These are phyloP conservation scores for Lasioglossum pauxillum DNA, from an alignment of 2,888 invertebrate species.

Conservation along the genomic window DNA sequence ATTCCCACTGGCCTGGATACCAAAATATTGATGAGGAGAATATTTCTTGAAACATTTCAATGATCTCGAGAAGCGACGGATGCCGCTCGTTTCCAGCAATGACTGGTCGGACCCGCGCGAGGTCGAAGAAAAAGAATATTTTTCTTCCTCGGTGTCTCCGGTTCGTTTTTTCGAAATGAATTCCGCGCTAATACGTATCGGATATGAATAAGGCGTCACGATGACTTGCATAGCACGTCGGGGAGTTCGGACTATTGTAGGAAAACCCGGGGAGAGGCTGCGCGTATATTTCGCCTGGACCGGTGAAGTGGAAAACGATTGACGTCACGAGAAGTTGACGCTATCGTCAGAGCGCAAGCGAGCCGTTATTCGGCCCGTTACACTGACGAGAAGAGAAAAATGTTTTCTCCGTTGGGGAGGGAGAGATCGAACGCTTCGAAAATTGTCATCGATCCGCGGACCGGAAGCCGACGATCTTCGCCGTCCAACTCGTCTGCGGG, in stretches of 20 bases:
- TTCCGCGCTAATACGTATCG: constrained; percentile 16
- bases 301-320: constrained; percentile 75
- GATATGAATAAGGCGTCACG: constrained; percentile 20
- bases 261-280: constrained; percentile 22
- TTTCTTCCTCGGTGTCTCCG: not conserved
- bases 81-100: not conserved
- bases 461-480: not conserved
- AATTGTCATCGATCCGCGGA: constrained; percentile 42
- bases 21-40: not conserved
- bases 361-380: constrained; percentile 65
- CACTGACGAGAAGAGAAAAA: constrained; percentile 55
- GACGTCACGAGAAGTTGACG: constrained; percentile 73
- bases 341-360: constrained; percentile 55
- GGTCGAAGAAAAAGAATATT: not conserved
- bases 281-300: constrained; percentile 66
- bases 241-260: constrained; percentile 20
- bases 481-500: not conserved
- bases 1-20: not conserved
- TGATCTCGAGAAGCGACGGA: not conserved
- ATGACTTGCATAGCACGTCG: constrained; percentile 17
- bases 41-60: not conserved
- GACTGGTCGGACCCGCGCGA: not conserved
- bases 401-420: constrained; percentile 34
- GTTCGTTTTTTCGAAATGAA: constrained; percentile 16
- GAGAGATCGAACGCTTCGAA: constrained; percentile 34